phyloP scores from a whole-genome alignment of 1,140 invertebrate genomes.

The Matsumurasca onukii region DNA sequence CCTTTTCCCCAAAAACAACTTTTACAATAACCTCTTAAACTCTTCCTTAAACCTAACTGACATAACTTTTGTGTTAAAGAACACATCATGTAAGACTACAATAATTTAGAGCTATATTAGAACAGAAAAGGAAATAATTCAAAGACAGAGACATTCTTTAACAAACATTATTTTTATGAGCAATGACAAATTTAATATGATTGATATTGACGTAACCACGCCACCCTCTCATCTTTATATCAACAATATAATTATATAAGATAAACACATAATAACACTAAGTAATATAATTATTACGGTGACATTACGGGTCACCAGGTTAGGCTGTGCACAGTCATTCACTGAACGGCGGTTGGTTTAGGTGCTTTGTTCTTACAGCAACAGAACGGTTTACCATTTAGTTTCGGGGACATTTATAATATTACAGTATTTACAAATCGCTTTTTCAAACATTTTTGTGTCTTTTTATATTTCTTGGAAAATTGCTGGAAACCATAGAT shows the following conservation, averaged over 20 bases:
- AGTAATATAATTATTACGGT: slow-evolving; percentile 18
- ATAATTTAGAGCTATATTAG: too few relatives aligned
- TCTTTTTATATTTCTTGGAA: background rate
- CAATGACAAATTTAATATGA: slow-evolving; percentile 31
- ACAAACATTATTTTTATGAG: slow-evolving; percentile 31
- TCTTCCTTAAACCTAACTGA: too few relatives aligned
- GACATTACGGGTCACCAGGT: background rate
- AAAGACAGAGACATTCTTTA: slow-evolving; percentile 19
- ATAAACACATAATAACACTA: slow-evolving; percentile 29
- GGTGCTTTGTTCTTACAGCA: slow-evolving; percentile 8
- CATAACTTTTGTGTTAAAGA: too few relatives aligned
- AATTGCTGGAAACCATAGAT: background rate
- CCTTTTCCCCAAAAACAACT: too few relatives aligned
- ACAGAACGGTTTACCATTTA: slow-evolving; percentile 20
- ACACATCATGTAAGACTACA: too few relatives aligned
- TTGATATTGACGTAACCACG: slow-evolving; percentile 16
- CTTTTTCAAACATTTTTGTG: background rate
- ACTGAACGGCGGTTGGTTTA: background rate
- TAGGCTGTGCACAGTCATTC: background rate
- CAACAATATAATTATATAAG: slow-evolving; percentile 20
- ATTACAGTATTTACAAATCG: slow-evolving; percentile 28
- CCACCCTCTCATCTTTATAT: slow-evolving; percentile 16
- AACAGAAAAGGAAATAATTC: too few relatives aligned
- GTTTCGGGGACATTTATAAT: slow-evolving; percentile 18
- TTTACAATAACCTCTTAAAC: too few relatives aligned